A percentile compares a stretch with the other conserved stretches of the same genome.
Evolutionary conservation across 2,888 invertebrate species (phyloP).

Genomic region (Notocelia uddmanniana): DNA sequence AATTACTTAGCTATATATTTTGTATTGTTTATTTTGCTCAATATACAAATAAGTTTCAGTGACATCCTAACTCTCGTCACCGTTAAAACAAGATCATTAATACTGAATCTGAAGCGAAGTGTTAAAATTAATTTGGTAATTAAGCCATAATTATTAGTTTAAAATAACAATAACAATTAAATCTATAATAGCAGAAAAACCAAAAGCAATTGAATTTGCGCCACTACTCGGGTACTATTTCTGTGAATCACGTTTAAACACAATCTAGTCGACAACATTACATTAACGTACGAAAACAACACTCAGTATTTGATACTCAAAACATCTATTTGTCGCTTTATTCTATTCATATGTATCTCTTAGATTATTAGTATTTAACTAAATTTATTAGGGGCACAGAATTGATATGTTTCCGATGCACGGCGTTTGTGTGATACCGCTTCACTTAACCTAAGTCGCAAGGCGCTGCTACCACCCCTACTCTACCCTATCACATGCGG

Average conservation of each 20-base stretch:
- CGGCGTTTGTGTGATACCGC: slow-evolving; percentile 88
- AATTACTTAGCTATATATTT: slow-evolving; percentile 84
- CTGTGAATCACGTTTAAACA: slow-evolving; percentile 64
- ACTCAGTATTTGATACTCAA: slow-evolving; percentile 84
- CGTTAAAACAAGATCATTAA: slow-evolving; percentile 78
- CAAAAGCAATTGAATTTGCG: slow-evolving; percentile 69
- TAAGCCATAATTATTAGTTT: slow-evolving; percentile 77
- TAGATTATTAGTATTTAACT: slow-evolving; percentile 81
- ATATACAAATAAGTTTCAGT: slow-evolving; percentile 82
- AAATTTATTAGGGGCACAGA: slow-evolving; percentile 90
- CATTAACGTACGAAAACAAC: slow-evolving; percentile 79
- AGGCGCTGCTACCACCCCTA: slow-evolving; percentile 83
- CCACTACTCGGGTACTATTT: slow-evolving; percentile 77
- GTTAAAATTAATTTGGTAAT: slow-evolving; percentile 82
- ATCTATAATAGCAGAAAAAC: slow-evolving; percentile 66
- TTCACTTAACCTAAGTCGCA: slow-evolving; percentile 85
- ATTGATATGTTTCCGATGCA: slow-evolving; percentile 92
- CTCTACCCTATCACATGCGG: slow-evolving; percentile 83
- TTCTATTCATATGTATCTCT: slow-evolving; percentile 84
- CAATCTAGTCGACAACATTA: slow-evolving; percentile 68
- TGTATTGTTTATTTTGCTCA: slow-evolving; percentile 83
- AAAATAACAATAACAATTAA: slow-evolving; percentile 72
- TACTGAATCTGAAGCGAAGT: slow-evolving; percentile 82
- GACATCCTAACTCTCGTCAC: slow-evolving; percentile 69
- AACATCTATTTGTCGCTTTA: slow-evolving; percentile 80